Conservation (phyloP, 2,888 invertebrate species). For the Spodoptera picta region DNA sequence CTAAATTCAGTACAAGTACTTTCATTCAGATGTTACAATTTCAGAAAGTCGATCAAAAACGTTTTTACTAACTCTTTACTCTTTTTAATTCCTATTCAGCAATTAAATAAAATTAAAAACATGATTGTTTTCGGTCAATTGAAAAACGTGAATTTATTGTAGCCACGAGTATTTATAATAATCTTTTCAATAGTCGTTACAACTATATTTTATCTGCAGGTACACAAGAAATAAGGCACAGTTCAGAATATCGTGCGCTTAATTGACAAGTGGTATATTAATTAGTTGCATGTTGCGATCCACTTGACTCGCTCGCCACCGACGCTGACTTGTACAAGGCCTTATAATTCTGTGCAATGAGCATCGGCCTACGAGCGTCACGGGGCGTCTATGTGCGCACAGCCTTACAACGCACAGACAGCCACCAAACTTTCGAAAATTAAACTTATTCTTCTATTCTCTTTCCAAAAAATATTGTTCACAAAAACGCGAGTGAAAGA, state of each 20-base stretch:
- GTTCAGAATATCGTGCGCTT: slow-evolving; percentile 48
- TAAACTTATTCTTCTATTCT: neutral
- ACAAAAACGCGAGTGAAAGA: slow-evolving; percentile 5
- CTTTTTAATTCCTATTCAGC: too few species aligned
- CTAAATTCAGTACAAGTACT: too few species aligned
- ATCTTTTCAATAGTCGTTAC: too few species aligned
- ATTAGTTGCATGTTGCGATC: slow-evolving; percentile 53
- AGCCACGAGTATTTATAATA: too few species aligned
- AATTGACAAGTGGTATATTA: slow-evolving; percentile 61
- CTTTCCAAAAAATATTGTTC: neutral
- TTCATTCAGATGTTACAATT: too few species aligned
- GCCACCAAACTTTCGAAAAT: neutral
- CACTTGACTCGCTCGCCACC: slow-evolving; percentile 60
- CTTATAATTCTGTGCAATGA: slow-evolving; percentile 61
- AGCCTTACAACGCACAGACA: slow-evolving; percentile 41
- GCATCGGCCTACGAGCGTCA: slow-evolving; percentile 61
- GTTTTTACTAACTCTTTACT: too few species aligned
- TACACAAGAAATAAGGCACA: slow-evolving; percentile 40
- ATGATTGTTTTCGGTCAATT: too few species aligned
- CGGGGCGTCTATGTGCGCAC: slow-evolving; percentile 59
- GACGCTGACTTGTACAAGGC: slow-evolving; percentile 49
- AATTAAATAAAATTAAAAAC: too few species aligned
- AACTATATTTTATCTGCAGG: slow-evolving; percentile 24
- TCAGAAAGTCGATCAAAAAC: too few species aligned
- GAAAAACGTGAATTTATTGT: too few species aligned